Evolutionary conservation across 2,888 invertebrate species (phyloP).

Genomic region (Scrobipalpa costella): DNA sequence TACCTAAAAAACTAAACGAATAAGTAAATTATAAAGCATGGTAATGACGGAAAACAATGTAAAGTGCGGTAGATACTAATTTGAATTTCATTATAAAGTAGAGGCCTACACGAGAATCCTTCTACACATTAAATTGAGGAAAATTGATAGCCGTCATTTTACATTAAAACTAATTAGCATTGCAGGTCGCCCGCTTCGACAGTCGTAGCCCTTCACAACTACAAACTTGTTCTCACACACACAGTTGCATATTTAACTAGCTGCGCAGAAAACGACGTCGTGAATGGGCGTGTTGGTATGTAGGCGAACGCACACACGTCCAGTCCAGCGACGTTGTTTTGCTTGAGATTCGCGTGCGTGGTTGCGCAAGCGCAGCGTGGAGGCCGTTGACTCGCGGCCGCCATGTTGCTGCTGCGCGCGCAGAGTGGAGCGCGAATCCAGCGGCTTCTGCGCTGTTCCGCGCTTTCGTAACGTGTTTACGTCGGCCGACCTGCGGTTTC

Average conservation of each 20-base stretch:
- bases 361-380: slow-evolving; percentile 77
- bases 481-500: slow-evolving; percentile 34
- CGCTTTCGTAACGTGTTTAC: slow-evolving; percentile 65
- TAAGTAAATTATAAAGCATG: too few species aligned
- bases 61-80: background rate
- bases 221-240: slow-evolving; percentile 43
- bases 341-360: slow-evolving; percentile 79
- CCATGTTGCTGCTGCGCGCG: slow-evolving; percentile 54
- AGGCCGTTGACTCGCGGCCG: slow-evolving; percentile 78
- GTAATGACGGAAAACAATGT: too few species aligned
- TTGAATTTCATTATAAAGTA: background rate
- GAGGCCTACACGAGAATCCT: slow-evolving; percentile 47
- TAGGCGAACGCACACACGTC: slow-evolving; percentile 49
- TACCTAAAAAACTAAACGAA: background rate
- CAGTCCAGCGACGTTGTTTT: slow-evolving; percentile 68
- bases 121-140: slow-evolving; percentile 57
- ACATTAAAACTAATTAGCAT: slow-evolving; percentile 70
- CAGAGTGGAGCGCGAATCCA: slow-evolving; percentile 60
- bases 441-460: slow-evolving; percentile 60
- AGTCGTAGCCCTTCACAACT: slow-evolving; percentile 68
- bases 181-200: slow-evolving; percentile 61
- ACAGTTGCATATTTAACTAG: slow-evolving; percentile 34
- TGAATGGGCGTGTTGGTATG: slow-evolving; percentile 18
- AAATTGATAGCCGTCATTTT: slow-evolving; percentile 65
- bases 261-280: slow-evolving; percentile 44